A percentile compares a stretch with the other conserved stretches of the same genome.
These are phyloP conservation scores for Enteromius unitaeniatus DNA, from an alignment of 2,797 vertebrate species.

Conservation along the genomic window DNA sequence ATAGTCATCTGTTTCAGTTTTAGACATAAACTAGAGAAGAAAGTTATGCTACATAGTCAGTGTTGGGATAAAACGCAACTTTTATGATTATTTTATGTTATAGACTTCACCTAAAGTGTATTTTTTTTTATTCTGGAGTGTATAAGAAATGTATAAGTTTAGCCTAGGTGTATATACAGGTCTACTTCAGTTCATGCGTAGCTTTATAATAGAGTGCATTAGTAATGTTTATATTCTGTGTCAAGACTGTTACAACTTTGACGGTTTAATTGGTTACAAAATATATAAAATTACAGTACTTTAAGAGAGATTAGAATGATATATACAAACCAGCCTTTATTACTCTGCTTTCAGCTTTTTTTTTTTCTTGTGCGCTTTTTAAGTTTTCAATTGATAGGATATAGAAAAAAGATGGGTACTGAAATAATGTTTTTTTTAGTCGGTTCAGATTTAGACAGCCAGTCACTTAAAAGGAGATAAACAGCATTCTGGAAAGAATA, in stretches of 20 bases:
- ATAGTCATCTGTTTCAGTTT: neutral
- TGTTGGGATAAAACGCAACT: neutral
- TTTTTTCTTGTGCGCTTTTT: neutral
- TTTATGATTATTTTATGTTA: neutral
- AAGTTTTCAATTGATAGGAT: neutral
- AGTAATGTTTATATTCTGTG: constrained; percentile 12
- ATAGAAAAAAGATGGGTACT: neutral
- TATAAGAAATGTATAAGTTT: neutral
- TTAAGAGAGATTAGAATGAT: neutral
- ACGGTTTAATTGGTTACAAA: neutral
- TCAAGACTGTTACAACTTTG: neutral
- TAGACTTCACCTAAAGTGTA: neutral
- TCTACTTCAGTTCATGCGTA: neutral
- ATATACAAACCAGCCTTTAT: neutral
- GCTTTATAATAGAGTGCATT: neutral
- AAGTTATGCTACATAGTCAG: neutral
- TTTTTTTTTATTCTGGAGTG: neutral
- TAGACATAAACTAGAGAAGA: neutral
- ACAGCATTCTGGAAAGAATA: constrained; percentile 26
- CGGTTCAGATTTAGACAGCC: neutral
- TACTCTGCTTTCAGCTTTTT: neutral
- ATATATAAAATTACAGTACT: neutral
- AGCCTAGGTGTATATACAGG: neutral
- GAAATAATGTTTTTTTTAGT: neutral
- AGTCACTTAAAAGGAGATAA: constrained; percentile 3